Base-by-base conservation (phyloP, 2,113 vertebrate species). In the Oophaga pumilio region DNA sequence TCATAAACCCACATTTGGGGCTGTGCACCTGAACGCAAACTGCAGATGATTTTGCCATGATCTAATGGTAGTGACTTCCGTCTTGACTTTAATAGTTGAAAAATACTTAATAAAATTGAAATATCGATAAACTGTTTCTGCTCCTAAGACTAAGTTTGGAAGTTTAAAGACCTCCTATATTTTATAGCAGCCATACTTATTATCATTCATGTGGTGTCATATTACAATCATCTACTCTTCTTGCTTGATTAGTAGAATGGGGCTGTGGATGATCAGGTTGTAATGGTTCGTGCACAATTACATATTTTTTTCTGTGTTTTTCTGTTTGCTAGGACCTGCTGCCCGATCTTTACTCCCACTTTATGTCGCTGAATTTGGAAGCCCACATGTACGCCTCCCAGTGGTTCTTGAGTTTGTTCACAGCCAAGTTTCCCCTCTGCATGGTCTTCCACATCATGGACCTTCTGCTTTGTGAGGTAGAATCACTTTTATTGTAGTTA, bases 401-500 rank as follows among this genome's bases (percentile, higher is more conserved):
- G 92, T 99, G 98, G 98, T 99, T 99, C 91, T 96, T 99, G 91
- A 99, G 97, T 0, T 96, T 99, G 71, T 99, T 99, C 89, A 99
- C 98, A n/a, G 98, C 98, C 95, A 99, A 99, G 94, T 99, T 99
- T 90, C 98, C 98, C 7, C 96, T 99, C 90, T 99, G 97, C 94
- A 99, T 99, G 98, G 98, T 99, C 92, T 99, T 99, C 95, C 98
- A 99, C 94, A 99, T 99, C 95, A 99, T 98, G 71, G 98, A 99
- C 94, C 94, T 99, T 89, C 97, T 99, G 74, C 97, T 99, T 59
- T 98, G 95, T 86, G 98, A 99, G 98, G 98, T 99, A 94, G 8
- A 1, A 52, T 15, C 10, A 50, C 59, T 49, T 43, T 33, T 43
- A 28, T 18, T 26, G 52, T 7, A 17, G 52, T 26, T 26, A 11